phyloP scores from a whole-genome alignment of 2,797 vertebrate genomes.

The Simalia tracyae region DNA sequence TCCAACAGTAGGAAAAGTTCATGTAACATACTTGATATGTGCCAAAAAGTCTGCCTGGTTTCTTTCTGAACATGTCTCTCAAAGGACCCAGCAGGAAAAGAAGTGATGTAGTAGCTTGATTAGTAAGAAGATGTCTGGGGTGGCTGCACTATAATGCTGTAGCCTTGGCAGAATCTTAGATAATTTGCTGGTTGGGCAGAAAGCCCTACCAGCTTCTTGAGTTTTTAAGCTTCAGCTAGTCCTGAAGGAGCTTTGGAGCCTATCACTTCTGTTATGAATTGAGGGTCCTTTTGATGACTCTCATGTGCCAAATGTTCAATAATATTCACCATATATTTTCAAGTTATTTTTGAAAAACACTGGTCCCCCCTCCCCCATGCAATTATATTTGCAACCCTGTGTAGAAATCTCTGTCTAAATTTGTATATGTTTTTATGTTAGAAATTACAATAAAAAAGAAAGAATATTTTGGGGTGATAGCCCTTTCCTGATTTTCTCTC shows the following conservation, averaged over 20 bases:
- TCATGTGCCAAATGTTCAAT: conserved; percentile 74
- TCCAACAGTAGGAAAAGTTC: conserved; percentile 43
- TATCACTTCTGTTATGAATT: conserved; percentile 31
- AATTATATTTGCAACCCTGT: not conserved
- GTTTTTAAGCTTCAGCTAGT: not conserved
- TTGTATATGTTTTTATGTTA: not conserved
- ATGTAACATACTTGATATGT: conserved; percentile 55
- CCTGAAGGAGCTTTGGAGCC: conserved; percentile 24
- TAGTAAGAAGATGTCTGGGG: conserved; percentile 11
- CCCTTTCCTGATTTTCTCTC: not conserved
- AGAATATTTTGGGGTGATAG: conserved; percentile 8
- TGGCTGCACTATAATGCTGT: conserved; percentile 3
- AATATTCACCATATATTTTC: conserved; percentile 48
- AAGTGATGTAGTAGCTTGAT: conserved; percentile 16
- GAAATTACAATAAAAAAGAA: conserved; percentile 20
- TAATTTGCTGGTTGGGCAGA: conserved; percentile 1
- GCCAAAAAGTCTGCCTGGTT: conserved; percentile 69
- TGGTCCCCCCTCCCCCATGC: conserved; percentile 23
- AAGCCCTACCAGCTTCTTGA: not conserved
- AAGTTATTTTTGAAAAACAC: conserved; percentile 44
- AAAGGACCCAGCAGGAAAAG: conserved; percentile 59
- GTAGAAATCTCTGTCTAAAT: not conserved
- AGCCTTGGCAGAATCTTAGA: conserved; percentile 3
- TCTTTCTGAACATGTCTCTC: conserved; percentile 55
- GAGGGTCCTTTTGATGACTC: conserved; percentile 46